Base-by-base conservation (phyloP, 2,113 vertebrate genomes). In the Zingel zingel region DNA sequence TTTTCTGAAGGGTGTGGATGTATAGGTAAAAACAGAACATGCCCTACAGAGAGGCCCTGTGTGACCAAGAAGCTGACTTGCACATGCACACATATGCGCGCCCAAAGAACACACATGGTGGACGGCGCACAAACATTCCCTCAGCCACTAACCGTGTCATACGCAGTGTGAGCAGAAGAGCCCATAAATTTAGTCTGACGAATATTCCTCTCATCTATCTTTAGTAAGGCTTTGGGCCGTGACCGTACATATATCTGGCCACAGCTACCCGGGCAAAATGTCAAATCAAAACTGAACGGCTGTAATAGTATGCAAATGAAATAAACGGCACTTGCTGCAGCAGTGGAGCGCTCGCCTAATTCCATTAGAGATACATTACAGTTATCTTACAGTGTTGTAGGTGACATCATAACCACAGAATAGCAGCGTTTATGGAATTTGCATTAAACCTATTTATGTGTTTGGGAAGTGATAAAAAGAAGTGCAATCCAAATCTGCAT, bases 181-280 rank as follows among this genome's bases (percentile, higher is more conserved):
- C 74, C 77, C 69, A 33, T 82, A 86, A 79, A 92, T 91, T 78
- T 43, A 21, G 75, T 83, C 84, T 90, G 91, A 87, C 85, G 84
- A 86, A 77, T 79, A 62, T 39, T 53, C 75, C 78, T 48, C 77
- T 56, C 67, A 5, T 92, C 91, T 93, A 93, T 93, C 86, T 94
- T 91, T 93, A 93, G 93, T 76, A 86, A 63, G 82, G 86, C 87
- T 86, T 11, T 12, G 66, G 85, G 89, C 86, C n/a, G 47, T 50
- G 79, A 74, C 84, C 74, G 45, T 51, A 51, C 90, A 80, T 43
- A 84, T 72, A 63, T 80, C 82, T 15, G 62, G 89, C 86, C 62
- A 62, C 76, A 66, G 88, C 90, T 27, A 75, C 74, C 77, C 56
- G 10, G 48, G 87, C 86, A 53, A 92, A 93, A 93, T 92, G 91